phyloP scores from a whole-genome alignment of 2,888 invertebrate genomes.

The Unio delphinus region DNA sequence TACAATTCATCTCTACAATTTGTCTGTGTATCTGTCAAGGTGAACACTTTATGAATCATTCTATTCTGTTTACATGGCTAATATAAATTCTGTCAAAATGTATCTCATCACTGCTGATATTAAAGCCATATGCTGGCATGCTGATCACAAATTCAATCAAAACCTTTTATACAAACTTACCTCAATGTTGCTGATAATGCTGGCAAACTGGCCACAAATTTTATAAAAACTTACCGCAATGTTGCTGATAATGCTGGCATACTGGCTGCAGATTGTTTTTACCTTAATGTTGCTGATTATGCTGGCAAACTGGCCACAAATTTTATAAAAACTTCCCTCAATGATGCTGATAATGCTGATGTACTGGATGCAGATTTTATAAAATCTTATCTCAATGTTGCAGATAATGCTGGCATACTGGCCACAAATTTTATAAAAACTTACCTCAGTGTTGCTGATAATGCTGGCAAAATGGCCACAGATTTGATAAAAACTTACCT shows the following conservation, averaged over 20 bases:
- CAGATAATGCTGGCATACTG: constrained; percentile 88
- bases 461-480: constrained; percentile 86
- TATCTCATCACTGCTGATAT: constrained; percentile 86
- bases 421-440: constrained; percentile 81
- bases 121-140: constrained; percentile 79
- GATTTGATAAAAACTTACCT: constrained; percentile 71
- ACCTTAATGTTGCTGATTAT: constrained; percentile 86
- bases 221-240: constrained; percentile 76
- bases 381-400: constrained; percentile 81
- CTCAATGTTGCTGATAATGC: too few relatives aligned
- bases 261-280: constrained; percentile 82
- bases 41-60: too few relatives aligned
- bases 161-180: too few relatives aligned
- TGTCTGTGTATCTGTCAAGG: too few relatives aligned
- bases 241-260: constrained; percentile 90
- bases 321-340: constrained; percentile 18
- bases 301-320: constrained; percentile 85
- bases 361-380: too few relatives aligned
- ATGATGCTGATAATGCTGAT: too few relatives aligned
- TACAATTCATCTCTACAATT: too few relatives aligned
- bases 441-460: constrained; percentile 86
- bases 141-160: too few relatives aligned
- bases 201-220: too few relatives aligned
- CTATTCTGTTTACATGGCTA: neutral
- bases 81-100: constrained; percentile 12